phyloP scores from a whole-genome alignment of 2,797 vertebrate species.

The Neoniphon sammara region DNA sequence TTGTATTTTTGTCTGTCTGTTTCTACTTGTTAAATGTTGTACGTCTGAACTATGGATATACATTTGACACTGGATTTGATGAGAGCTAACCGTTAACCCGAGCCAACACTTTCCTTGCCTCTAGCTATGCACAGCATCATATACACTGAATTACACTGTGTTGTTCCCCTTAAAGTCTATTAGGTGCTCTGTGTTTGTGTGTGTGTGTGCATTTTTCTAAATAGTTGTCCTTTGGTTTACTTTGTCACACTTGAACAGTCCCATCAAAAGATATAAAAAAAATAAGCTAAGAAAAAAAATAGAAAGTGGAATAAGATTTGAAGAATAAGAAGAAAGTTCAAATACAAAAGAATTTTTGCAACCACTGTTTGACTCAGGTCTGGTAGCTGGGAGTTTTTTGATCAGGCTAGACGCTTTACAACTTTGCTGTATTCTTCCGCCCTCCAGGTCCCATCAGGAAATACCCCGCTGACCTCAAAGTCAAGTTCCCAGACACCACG shows the following conservation, averaged over 20 bases:
- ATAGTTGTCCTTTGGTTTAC: neutral
- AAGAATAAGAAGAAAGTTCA: too few species aligned
- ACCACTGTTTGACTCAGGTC: neutral
- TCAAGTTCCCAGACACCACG: constrained; percentile 89
- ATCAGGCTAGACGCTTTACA: constrained; percentile 20
- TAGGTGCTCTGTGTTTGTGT: constrained; percentile 1
- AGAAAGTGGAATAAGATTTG: too few species aligned
- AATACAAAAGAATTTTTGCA: neutral
- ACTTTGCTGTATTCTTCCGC: constrained; percentile 42
- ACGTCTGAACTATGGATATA: neutral
- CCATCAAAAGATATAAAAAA: neutral
- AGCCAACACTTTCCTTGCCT: constrained; percentile 19
- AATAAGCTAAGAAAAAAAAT: too few species aligned
- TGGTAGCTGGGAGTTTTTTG: neutral
- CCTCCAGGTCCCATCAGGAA: constrained; percentile 87
- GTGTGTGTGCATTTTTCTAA: neutral
- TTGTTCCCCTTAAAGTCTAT: neutral
- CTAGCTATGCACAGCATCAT: constrained; percentile 10
- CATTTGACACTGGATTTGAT: neutral
- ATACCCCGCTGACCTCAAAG: constrained; percentile 95
- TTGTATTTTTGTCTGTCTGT: neutral
- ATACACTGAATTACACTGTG: neutral
- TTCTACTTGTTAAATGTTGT: neutral
- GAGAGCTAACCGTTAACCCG: constrained; percentile 1
- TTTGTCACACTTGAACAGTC: neutral